phyloP scores from a whole-genome alignment of 1,140 invertebrate species.

The Pachyrhynchus sulphureomaculatus region DNA sequence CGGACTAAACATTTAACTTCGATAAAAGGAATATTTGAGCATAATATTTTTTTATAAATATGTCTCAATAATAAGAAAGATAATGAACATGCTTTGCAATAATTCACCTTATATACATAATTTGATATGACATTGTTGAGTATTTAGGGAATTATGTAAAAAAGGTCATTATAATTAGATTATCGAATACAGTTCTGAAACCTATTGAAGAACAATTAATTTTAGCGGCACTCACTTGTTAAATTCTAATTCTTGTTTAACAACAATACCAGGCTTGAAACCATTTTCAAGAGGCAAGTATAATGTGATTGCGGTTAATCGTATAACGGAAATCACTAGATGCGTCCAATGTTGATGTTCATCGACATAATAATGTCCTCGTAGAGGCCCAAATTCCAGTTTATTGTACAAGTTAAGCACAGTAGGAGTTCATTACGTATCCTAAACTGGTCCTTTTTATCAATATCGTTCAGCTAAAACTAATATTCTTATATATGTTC shows the following conservation, averaged over 20 bases:
- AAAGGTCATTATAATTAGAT: no score
- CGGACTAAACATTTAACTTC: no score
- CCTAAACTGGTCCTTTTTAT: constrained; percentile 51
- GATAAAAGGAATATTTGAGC: no score
- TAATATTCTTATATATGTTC: constrained; percentile 45
- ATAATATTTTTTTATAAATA: no score
- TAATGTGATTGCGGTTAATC: constrained; percentile 52
- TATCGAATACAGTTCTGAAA: no score
- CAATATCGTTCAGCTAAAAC: constrained; percentile 44
- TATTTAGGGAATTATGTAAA: no score
- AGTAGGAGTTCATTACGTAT: constrained; percentile 49
- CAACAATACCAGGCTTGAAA: constrained; percentile 40
- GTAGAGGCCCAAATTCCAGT: constrained; percentile 24
- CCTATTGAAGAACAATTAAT: constrained; percentile 2
- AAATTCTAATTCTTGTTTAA: constrained; percentile 47
- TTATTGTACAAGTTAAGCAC: constrained; percentile 42
- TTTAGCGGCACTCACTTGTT: constrained; percentile 16
- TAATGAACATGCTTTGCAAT: no score
- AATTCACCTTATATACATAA: no score
- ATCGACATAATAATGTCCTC: constrained; percentile 38
- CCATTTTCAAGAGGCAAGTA: constrained; percentile 38
- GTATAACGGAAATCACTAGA: constrained; percentile 48
- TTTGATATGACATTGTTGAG: no score
- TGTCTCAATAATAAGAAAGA: no score
- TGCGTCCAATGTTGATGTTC: constrained; percentile 48